A percentile compares a stretch with the other conserved stretches of the same genome.
These are phyloP conservation scores for Halyomorpha halys DNA, from an alignment of 1,140 invertebrate genomes.

Conservation along the genomic window DNA sequence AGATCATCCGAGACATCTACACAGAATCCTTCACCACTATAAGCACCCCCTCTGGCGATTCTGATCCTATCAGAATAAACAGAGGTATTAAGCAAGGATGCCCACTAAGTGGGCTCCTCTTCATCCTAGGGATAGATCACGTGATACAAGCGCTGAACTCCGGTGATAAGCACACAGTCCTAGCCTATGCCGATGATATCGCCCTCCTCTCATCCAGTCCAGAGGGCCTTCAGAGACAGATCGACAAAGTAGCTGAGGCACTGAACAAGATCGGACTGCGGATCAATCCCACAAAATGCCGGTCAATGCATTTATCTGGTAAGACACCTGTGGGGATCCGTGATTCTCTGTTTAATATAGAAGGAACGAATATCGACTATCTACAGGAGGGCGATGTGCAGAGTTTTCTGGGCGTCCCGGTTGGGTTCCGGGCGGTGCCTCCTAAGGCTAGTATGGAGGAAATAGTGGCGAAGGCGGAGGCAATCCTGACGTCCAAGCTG, in stretches of 20 bases:
- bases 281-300: too few relatives aligned
- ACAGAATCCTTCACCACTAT: too few relatives aligned
- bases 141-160: conserved; percentile 21
- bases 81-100: conserved; percentile 38
- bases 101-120: conserved; percentile 36
- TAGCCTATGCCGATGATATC: conserved; percentile 5
- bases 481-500: conserved; percentile 31
- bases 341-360: too few relatives aligned
- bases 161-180: background rate
- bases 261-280: too few relatives aligned
- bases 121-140: conserved; percentile 37
- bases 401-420: conserved; percentile 29
- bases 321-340: background rate
- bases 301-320: too few relatives aligned
- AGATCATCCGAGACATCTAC: conserved; percentile 30
- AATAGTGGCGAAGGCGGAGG: conserved; percentile 1
- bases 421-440: conserved; percentile 22
- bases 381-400: conserved; percentile 30
- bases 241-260: background rate
- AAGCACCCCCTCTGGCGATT: too few relatives aligned
- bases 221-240: background rate
- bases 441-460: conserved; percentile 27
- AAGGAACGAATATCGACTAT: too few relatives aligned
- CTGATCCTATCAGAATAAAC: too few relatives aligned
- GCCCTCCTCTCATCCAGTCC: background rate